Conservation (phyloP, 2,113 vertebrate species). For the Lycocorax pyrrhopterus region DNA sequence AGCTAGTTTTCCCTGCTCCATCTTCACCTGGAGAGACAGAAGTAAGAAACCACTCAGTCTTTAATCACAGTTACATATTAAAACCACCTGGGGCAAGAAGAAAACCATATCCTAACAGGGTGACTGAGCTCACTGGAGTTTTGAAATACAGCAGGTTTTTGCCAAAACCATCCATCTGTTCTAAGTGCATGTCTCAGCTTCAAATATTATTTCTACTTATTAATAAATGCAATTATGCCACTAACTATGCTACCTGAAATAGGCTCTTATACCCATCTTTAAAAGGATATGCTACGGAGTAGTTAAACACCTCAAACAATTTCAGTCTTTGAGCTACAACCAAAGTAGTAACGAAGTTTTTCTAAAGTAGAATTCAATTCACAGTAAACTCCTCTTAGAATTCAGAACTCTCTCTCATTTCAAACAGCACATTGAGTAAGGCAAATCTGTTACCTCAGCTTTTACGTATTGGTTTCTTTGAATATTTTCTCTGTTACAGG, state of each 20-base stretch:
- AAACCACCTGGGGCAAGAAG: background rate
- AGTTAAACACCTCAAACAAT: background rate
- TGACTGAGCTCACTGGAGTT: background rate
- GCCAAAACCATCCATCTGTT: background rate
- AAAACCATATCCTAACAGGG: background rate
- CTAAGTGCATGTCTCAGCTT: background rate
- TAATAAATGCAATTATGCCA: background rate
- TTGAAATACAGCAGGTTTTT: background rate
- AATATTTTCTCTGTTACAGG: background rate
- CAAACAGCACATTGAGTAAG: background rate
- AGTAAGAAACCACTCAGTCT: conserved; percentile 4
- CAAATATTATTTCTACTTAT: background rate
- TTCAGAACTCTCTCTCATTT: background rate
- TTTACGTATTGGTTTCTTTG: background rate
- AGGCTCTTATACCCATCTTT: background rate
- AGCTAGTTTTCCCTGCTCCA: conserved; percentile 94
- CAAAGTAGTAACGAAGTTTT: background rate
- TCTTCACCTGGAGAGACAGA: conserved; percentile 86
- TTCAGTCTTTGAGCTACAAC: background rate
- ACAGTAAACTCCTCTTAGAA: background rate
- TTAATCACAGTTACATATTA: background rate
- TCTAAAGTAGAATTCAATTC: background rate
- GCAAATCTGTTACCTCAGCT: background rate
- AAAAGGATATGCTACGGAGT: background rate
- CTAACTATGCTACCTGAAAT: background rate